phyloP scores from a whole-genome alignment of 2,113 vertebrate species.

The Alaudala cheleensis region DNA sequence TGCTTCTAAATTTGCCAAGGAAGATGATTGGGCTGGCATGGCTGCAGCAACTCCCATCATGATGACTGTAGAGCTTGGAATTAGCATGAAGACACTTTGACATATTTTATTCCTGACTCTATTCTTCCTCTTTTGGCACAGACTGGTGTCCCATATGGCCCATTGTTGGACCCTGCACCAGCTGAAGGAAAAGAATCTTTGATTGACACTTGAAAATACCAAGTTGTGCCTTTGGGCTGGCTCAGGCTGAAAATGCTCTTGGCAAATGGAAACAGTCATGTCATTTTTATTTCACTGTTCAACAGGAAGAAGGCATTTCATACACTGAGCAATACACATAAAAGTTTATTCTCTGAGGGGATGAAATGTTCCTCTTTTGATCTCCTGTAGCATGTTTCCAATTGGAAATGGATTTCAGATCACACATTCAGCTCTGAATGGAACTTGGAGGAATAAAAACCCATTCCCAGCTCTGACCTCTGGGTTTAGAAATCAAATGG shows the following conservation, averaged over 20 bases:
- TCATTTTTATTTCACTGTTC: slow-evolving; percentile 13
- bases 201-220: slow-evolving; percentile 62
- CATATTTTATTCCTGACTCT: slow-evolving; percentile 18
- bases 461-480: not conserved
- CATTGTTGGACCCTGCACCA: slow-evolving; percentile 52
- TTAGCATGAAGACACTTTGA: not conserved
- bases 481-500: not conserved
- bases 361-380: not conserved
- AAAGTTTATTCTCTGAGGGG: not conserved
- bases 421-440: not conserved
- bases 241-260: slow-evolving; percentile 53
- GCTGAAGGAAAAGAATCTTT: slow-evolving; percentile 50
- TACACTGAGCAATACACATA: not conserved
- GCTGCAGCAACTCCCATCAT: not conserved
- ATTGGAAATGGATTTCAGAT: not conserved
- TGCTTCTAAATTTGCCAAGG: not conserved
- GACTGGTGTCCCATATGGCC: slow-evolving; percentile 21
- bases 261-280: slow-evolving; percentile 29
- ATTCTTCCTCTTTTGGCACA: slow-evolving; percentile 47
- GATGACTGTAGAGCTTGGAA: not conserved
- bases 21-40: not conserved
- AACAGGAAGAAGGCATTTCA: slow-evolving; percentile 34
- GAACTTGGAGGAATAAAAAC: not conserved
- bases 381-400: not conserved
- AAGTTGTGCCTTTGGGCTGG: slow-evolving; percentile 55